Conservation (phyloP, 1,140 invertebrate genomes). For the Magallana ariakensis region DNA sequence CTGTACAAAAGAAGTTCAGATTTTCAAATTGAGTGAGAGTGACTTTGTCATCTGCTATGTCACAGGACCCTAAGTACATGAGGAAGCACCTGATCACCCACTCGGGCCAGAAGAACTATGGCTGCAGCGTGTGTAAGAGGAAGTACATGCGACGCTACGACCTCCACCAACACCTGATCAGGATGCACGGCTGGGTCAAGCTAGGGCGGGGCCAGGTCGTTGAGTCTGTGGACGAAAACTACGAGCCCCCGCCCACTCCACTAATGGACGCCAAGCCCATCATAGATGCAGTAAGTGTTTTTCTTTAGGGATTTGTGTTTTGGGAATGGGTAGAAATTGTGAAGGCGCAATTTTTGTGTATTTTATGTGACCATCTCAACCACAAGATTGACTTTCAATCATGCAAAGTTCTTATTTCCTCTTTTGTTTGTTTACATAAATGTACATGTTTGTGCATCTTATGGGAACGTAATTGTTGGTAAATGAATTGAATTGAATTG, state of each 20-base stretch:
- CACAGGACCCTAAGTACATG: constrained; percentile 49
- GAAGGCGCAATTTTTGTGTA: too few species aligned
- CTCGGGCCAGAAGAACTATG: constrained; percentile 45
- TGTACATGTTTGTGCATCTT: too few species aligned
- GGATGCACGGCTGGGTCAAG: constrained; percentile 54
- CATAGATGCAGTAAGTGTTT: not conserved
- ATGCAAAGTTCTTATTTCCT: too few species aligned
- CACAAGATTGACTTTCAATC: too few species aligned
- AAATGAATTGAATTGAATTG: too few species aligned
- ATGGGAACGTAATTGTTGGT: too few species aligned
- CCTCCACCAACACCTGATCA: constrained; percentile 56
- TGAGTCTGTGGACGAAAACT: not conserved
- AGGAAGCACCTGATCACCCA: constrained; percentile 53
- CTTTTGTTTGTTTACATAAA: too few species aligned
- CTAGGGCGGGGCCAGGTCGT: constrained; percentile 47
- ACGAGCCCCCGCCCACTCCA: not conserved
- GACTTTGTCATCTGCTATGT: not conserved
- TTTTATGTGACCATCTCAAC: too few species aligned
- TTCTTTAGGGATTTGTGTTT: too few species aligned
- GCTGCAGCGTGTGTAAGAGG: constrained; percentile 46
- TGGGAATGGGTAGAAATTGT: too few species aligned
- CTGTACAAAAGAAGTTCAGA: too few species aligned
- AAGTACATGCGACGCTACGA: constrained; percentile 58
- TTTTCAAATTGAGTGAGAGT: too few species aligned
- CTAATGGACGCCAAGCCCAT: not conserved